Base-by-base conservation (phyloP, 2,888 invertebrate species). In the Heteromurus nitidus region DNA sequence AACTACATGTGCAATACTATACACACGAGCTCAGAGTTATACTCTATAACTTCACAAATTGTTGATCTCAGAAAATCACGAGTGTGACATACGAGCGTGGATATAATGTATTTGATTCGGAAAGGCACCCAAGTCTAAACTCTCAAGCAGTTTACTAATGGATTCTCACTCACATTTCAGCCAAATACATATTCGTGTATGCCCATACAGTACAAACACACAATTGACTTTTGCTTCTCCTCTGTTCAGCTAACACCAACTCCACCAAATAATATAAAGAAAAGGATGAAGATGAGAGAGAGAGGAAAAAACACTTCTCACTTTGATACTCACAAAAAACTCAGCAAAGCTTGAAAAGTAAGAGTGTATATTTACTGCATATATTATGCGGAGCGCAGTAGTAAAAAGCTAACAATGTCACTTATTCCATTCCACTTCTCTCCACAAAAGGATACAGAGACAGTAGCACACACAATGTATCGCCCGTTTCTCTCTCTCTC, bases 1-100 rank as follows among this genome's bases (percentile, higher is more conserved):
- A 64, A 30, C 28, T 64, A 53, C 26, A 67, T 28, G 44, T 13
- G 68, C 9, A 20, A 16, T 47, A 50, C 26, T 30, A 42, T 18
- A 31, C n/a, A n/a, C n/a, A n/a, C n/a, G n/a, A n/a, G n/a, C n/a
- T n/a, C n/a, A n/a, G 22, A 13, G 7, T 2, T n/a, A n/a, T 31
- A n/a, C n/a, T n/a, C n/a, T n/a, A n/a, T n/a, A n/a, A n/a, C n/a
- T n/a, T n/a, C n/a, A 65, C 44, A 16, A 67, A 42, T 28, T 47
- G 47, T 9, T 77, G 77, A 77, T 77, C 77, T 69, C 77, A 77
- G 69, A 77, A 77, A 77, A 77, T 77, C 77, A 77, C 67, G 69
- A 77, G 77, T 77, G 77, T 77, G 77, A 77, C 77, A n/a, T n/a
- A 77, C 69, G 69, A 69, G 68, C 26, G 68, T 16, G 64, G 55